Percentiles rank a stretch among this genome's conserved stretches.
These are phyloP conservation scores for Gymnocheta viridis DNA, from an alignment of 2,888 invertebrate species.

Conservation along the genomic window DNA sequence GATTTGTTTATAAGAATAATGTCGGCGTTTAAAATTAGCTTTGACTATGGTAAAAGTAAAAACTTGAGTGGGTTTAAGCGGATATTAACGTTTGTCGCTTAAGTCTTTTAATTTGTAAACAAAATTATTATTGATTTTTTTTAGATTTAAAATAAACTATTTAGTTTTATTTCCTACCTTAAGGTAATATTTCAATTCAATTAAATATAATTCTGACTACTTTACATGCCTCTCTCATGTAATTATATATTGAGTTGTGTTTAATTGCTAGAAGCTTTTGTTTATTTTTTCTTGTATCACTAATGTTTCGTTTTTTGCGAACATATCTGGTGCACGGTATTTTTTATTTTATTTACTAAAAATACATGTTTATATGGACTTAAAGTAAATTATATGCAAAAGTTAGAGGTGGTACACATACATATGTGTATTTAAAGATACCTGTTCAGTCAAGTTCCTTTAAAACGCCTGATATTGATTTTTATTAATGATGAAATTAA, in stretches of 20 bases:
- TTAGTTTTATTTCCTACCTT: no score
- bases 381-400: neutral
- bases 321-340: neutral
- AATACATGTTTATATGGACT: neutral
- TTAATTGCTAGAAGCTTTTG: neutral
- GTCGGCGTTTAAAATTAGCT: no score
- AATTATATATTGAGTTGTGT: neutral
- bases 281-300: neutral
- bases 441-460: neutral
- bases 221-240: neutral
- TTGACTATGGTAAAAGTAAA: neutral
- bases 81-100: slow-evolving; percentile 1
- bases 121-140: neutral
- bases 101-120: slow-evolving; percentile 24
- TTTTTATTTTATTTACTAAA: neutral
- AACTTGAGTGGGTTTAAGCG: no score
- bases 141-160: neutral
- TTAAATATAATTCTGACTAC: neutral
- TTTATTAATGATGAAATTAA: neutral
- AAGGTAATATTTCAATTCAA: neutral
- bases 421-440: neutral
- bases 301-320: neutral
- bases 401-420: neutral
- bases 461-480: neutral
- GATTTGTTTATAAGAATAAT: no score